Percentiles rank a stretch among this genome's conserved stretches.
Conservation (phyloP, 1,140 invertebrate species). For the Lanistes nyassanus region DNA sequence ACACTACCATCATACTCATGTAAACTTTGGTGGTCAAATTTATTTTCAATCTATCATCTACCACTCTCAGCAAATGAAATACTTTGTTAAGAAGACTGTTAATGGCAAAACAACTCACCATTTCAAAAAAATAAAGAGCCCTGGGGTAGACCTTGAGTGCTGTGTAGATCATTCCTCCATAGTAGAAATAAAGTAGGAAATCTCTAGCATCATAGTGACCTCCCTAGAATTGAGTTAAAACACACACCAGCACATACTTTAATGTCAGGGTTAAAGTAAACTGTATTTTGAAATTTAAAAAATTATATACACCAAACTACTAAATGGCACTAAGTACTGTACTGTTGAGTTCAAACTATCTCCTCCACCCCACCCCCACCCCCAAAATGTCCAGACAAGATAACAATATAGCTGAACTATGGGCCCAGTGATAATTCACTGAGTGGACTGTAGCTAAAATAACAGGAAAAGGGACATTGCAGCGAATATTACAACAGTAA, state of each 20-base stretch:
- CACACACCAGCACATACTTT: background rate
- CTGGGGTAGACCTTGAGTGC: slow-evolving; percentile 91
- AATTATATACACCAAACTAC: too few species aligned
- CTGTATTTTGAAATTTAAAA: background rate
- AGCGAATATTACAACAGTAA: too few species aligned
- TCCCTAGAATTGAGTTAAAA: slow-evolving; percentile 67
- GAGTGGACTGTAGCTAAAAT: too few species aligned
- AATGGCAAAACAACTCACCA: slow-evolving; percentile 70
- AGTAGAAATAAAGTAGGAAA: slow-evolving; percentile 95
- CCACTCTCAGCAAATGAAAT: too few species aligned
- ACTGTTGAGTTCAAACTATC: background rate
- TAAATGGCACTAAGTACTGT: too few species aligned
- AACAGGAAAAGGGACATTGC: too few species aligned
- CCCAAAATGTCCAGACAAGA: background rate
- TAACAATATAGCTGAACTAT: background rate
- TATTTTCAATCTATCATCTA: background rate
- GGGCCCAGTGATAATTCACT: too few species aligned
- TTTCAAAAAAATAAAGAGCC: slow-evolving; percentile 95
- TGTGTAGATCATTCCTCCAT: slow-evolving; percentile 96
- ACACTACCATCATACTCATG: background rate
- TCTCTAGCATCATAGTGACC: slow-evolving; percentile 90
- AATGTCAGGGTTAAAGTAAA: background rate
- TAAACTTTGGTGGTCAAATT: background rate
- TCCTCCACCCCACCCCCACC: too few species aligned
- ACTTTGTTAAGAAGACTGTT: too few species aligned